phyloP scores from a whole-genome alignment of 92 coral and sea anemone genomes.

The Bergia puertoricense region DNA sequence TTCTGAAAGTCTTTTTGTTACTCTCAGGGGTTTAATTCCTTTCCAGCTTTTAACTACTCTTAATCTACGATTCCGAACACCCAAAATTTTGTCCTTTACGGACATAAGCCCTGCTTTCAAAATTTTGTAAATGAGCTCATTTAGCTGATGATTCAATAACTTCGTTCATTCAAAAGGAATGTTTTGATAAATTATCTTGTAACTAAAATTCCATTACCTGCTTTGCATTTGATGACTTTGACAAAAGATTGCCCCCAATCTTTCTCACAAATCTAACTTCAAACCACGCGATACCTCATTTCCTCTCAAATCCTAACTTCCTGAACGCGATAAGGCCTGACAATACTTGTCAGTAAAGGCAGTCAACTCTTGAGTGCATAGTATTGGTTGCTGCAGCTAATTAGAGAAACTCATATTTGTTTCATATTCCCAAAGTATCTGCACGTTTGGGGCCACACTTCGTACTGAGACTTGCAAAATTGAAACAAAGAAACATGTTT shows the following conservation, averaged over 20 bases:
- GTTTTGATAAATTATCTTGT: not conserved
- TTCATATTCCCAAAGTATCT: not conserved
- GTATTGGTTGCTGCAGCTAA: not conserved
- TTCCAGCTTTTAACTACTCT: too few relatives aligned
- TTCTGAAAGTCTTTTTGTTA: not conserved
- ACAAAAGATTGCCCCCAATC: constrained; percentile 2
- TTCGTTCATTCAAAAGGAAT: not conserved
- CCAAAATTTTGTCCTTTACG: not conserved
- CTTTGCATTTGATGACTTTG: not conserved
- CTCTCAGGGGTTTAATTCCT: too few relatives aligned
- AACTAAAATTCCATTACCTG: constrained; percentile 6
- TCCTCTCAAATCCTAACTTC: constrained; percentile 16
- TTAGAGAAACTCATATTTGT: not conserved
- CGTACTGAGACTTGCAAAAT: not conserved
- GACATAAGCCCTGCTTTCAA: too few relatives aligned
- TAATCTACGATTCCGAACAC: not conserved
- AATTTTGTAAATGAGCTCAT: too few relatives aligned
- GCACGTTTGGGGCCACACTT: not conserved
- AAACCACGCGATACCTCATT: constrained; percentile 16
- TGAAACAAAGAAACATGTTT: not conserved
- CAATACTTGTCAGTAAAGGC: constrained; percentile 15
- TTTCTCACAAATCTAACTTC: constrained; percentile 1
- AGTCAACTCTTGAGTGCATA: constrained; percentile 8
- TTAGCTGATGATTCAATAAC: not conserved
- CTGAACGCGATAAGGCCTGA: constrained; percentile 31